Base-by-base conservation (phyloP, 2,113 vertebrate genomes). In the Amia ocellicauda region DNA sequence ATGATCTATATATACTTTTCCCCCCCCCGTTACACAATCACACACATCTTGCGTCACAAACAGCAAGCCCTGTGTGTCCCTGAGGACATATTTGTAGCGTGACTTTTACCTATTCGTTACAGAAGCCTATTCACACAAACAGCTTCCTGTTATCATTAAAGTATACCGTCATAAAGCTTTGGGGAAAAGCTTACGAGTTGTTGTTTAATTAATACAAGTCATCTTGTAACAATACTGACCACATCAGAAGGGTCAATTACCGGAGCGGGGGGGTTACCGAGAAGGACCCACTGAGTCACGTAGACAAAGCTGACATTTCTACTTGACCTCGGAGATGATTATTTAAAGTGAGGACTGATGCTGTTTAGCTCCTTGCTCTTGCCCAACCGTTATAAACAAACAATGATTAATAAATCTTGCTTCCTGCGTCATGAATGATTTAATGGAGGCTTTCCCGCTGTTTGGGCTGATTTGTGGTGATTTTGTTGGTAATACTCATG, bases 71-170 rank as follows among this genome's bases (percentile, higher is more conserved):
- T 73, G 72, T 81, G 75, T 76, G 76, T 69, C 75, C 77, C 78
- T 78, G 69, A 82, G 75, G 73, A 74, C 82, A 85, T 86, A 78
- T 63, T 85, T 89, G 77, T 71, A 72, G 79, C 72, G 63, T 89
- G 85, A 85, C 76, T 83, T 76, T 80, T 79, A 59, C 70, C 74
- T 79, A 53, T 79, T 72, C 28, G 64, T 86, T 80, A 56, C 52
- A 66, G 50, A 58, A 49, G 71, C 60, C 1, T 80, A 73, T 79
- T 82, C 79, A 85, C 83, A 75, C 60, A 64, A 68, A 72, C 78
- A 68, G 78, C 72, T 88, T 86, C 78, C 86, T 84, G 76, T 0
- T 66, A 76, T 80, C 23, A 45, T 58, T 74, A 64, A 62, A 85
- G 70, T 61, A 55, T 73, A 29, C 49, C 69, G 73, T 80, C 78